Percentiles rank a stretch among this genome's conserved stretches.
Evolutionary conservation across 1,140 invertebrate species (phyloP).

Genomic region (Leptinotarsa texana): DNA sequence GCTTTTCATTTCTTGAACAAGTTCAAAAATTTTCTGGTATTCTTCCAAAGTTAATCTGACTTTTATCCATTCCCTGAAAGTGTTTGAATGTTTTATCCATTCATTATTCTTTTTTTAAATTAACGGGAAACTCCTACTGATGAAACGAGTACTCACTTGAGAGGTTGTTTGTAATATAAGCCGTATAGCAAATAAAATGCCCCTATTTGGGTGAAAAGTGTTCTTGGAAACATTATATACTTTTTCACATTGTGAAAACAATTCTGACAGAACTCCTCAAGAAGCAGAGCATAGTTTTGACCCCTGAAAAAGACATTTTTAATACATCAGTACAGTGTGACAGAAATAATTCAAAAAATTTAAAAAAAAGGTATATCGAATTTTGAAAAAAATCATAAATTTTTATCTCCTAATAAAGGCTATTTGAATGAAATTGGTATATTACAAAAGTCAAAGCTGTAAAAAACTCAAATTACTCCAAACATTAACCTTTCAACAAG

Average conservation of each 20-base stretch:
- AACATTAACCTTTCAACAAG: too few relatives aligned
- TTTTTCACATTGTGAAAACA: constrained; percentile 35
- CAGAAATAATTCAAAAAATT: background rate
- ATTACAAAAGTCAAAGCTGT: background rate
- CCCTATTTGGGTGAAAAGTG: constrained; percentile 33
- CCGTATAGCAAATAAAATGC: constrained; percentile 37
- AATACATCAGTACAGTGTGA: background rate
- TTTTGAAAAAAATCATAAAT: background rate
- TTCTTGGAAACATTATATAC: constrained; percentile 30
- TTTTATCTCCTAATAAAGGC: background rate
- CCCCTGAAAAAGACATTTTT: constrained; percentile 30
- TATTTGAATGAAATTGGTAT: background rate
- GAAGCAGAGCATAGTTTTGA: constrained; percentile 25
- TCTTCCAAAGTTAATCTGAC: constrained; percentile 34
- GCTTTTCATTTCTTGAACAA: constrained; percentile 24
- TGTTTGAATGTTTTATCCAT: constrained; percentile 1
- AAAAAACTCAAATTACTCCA: background rate
- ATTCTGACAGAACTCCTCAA: constrained; percentile 31
- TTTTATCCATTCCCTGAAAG: constrained; percentile 35
- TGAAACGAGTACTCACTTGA: constrained; percentile 32
- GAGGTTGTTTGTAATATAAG: constrained; percentile 42
- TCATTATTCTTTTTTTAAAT: background rate
- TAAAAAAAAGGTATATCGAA: background rate
- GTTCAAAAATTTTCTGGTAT: constrained; percentile 31
- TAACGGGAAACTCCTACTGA: background rate